These are phyloP conservation scores for Isurus oxyrinchus DNA, from an alignment of 2,113 vertebrate genomes.

Conservation along the genomic window DNA sequence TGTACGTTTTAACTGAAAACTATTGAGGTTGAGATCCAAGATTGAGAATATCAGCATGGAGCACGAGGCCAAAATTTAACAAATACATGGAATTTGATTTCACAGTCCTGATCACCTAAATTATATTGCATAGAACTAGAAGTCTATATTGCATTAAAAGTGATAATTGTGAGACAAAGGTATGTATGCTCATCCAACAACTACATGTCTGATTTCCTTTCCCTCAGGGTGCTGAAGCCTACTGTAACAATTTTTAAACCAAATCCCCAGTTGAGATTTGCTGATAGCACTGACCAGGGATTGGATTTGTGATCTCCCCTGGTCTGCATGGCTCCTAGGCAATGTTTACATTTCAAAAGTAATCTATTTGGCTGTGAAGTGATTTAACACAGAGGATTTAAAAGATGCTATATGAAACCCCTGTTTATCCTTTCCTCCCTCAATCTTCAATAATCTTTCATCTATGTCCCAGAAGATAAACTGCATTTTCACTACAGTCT, in stretches of 20 bases:
- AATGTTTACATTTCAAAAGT: not conserved
- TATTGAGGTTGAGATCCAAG: not conserved
- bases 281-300: not conserved
- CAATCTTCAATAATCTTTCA: not conserved
- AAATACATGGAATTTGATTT: not conserved
- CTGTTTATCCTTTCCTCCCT: not conserved
- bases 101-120: not conserved
- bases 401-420: not conserved
- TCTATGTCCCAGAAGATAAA: not conserved
- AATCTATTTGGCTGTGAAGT: not conserved
- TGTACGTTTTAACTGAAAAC: not conserved
- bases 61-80: not conserved
- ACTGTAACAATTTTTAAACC: not conserved
- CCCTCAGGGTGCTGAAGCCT: not conserved
- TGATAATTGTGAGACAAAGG: not conserved
- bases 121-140: not conserved
- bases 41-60: not conserved
- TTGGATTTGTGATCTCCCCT: not conserved
- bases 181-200: not conserved
- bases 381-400: not conserved
- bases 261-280: not conserved
- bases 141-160: not conserved
- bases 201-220: not conserved
- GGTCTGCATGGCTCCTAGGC: not conserved
- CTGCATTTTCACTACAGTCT: not conserved